Evolutionary conservation across 2,797 vertebrate genomes (phyloP), one percentile per base, ranked within the genome.

Genomic region (Cossypha polioptera): DNA sequence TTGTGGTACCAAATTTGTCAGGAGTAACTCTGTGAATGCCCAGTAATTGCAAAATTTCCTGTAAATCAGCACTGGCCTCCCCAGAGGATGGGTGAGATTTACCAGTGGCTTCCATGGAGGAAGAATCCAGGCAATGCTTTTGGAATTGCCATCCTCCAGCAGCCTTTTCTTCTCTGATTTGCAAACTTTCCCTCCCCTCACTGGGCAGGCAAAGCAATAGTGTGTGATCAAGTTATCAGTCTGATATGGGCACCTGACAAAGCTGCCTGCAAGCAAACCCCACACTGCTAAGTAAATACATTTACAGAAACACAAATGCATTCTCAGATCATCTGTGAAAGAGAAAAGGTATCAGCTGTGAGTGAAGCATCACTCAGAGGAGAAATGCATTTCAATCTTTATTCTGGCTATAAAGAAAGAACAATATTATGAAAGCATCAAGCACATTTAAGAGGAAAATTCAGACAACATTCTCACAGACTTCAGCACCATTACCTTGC

Each of bases 201-300:
- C 42, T 1, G 2, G n/a, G 55, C 45, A 95, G 21, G 16, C 82
- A 72, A 57, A 75, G 91, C 62, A 80, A n/a, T 5, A 90, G 45
- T 40, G 51, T 55, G 18, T 20, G 50, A 92, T 93, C 69, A 51
- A 74, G 58, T 88, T 86, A 92, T 66, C 72, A 86, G n/a, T 78
- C 73, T 73, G 28, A 42, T 45, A 65, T 0, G 7, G 87, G 74
- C 58, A 91, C 58, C 85, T 88, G 85, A 95, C 68, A 91, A 75
- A 88, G 59, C 68, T 88, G 61, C 48, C 89, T 58, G 79, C 78
- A 92, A 94, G 92, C 88, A 86, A 94, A 80, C 43, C 5, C 3
- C 77, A 42, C 80, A 35, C 69, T 69, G 76, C n/a, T 53, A 58
- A 67, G 54, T 72, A 96, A 95, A 97, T 40, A 90, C 82, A 36